Evolutionary conservation across 2,797 vertebrate genomes (phyloP).

Genomic region (Calcarius lapponicus): DNA sequence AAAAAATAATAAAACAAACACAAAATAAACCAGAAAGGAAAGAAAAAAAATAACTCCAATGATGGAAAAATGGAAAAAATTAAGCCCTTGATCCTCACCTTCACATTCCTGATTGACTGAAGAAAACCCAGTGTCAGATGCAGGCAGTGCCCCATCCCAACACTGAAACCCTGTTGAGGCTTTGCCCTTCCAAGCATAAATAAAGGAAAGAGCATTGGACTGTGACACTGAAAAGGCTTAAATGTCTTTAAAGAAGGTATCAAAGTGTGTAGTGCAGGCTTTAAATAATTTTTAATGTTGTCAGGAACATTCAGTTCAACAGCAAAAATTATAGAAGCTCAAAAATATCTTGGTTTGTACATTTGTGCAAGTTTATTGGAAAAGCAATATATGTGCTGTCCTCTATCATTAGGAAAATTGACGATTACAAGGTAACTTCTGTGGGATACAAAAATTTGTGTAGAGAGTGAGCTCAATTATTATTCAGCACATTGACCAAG

Average conservation of each 20-base stretch:
- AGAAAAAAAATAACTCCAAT: not conserved
- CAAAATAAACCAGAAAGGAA: too few relatives aligned
- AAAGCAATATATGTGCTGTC: constrained; percentile 34
- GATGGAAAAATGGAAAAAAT: not conserved
- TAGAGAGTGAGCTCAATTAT: constrained; percentile 53
- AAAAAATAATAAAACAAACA: too few relatives aligned
- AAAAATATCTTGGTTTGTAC: constrained; percentile 1
- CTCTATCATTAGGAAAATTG: constrained; percentile 48
- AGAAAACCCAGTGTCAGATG: not conserved
- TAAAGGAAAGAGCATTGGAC: not conserved
- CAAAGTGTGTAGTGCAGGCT: not conserved
- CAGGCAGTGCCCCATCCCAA: not conserved
- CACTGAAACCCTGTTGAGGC: not conserved
- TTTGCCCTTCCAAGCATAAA: not conserved
- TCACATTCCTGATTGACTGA: not conserved
- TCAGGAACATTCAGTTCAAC: not conserved
- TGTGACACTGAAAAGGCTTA: not conserved
- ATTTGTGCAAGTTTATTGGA: not conserved
- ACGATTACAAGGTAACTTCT: constrained; percentile 52
- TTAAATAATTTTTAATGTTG: not conserved
- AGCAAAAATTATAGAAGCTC: not conserved
- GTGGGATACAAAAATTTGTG: constrained; percentile 8
- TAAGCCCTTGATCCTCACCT: not conserved
- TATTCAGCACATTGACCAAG: constrained; percentile 62
- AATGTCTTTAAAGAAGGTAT: not conserved